Evolutionary conservation across 2,888 invertebrate genomes (phyloP).

Genomic region (Arge pagana): DNA sequence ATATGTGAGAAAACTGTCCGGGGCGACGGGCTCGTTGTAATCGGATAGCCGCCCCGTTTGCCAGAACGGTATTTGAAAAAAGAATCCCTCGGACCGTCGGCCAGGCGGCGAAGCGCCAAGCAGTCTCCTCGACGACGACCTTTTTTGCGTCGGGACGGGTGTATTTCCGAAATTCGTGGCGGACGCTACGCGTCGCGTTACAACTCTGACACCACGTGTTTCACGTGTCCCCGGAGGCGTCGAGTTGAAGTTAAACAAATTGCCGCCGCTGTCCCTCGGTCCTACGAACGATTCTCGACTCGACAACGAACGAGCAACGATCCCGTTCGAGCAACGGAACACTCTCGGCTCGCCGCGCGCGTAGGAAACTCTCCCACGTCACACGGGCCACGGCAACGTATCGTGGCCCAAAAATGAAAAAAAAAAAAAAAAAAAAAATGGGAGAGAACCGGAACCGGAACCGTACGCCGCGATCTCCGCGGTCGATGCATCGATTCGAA

Average conservation of each 20-base stretch:
- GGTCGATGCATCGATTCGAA: too few relatives aligned
- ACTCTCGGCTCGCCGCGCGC: too few relatives aligned
- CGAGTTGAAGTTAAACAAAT: conserved; percentile 51
- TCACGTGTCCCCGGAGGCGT: conserved; percentile 29
- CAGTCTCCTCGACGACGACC: conserved; percentile 36
- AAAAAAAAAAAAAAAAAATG: too few relatives aligned
- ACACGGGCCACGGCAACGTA: too few relatives aligned
- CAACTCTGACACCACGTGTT: conserved; percentile 20
- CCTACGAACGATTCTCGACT: neutral
- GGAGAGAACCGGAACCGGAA: too few relatives aligned
- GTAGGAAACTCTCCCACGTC: too few relatives aligned
- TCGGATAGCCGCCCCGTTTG: neutral
- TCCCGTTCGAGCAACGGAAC: too few relatives aligned
- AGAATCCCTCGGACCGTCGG: conserved; percentile 6
- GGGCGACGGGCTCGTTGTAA: neutral
- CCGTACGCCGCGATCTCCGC: too few relatives aligned
- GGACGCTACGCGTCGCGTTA: conserved; percentile 29
- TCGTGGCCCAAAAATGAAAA: too few relatives aligned
- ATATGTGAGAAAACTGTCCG: conserved; percentile 32
- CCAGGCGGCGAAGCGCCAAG: conserved; percentile 40
- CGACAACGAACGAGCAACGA: too few relatives aligned
- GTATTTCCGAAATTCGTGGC: conserved; percentile 1
- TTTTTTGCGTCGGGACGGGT: neutral
- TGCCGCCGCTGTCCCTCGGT: conserved; percentile 32
- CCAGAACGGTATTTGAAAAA: neutral